phyloP scores from a whole-genome alignment of 2,888 invertebrate genomes.

The Halictus ligatus region DNA sequence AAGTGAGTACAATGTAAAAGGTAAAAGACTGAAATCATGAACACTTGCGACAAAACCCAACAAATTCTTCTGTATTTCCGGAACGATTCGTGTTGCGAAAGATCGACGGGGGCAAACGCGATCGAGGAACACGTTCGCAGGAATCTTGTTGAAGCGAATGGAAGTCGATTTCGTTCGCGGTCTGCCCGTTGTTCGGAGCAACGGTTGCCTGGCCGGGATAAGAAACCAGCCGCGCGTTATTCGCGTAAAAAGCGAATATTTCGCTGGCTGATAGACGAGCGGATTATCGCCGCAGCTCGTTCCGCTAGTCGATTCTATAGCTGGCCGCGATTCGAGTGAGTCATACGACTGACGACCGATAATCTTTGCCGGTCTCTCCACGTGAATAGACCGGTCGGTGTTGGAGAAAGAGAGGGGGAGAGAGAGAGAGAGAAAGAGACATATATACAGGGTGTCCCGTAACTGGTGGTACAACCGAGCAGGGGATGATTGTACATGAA shows the following conservation, averaged over 20 bases:
- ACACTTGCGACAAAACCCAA: no score
- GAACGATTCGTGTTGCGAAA: no score
- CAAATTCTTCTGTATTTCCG: no score
- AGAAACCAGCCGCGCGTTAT: not conserved
- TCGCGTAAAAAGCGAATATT: not conserved
- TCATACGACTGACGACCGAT: slow-evolving; percentile 61
- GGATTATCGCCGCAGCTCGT: slow-evolving; percentile 55
- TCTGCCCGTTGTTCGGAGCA: not conserved
- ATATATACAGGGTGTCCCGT: slow-evolving; percentile 13
- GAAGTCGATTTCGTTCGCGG: not conserved
- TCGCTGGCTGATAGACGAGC: slow-evolving; percentile 31
- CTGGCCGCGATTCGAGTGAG: slow-evolving; percentile 63
- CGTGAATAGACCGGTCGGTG: slow-evolving; percentile 62
- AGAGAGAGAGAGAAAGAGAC: no score
- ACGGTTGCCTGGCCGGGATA: not conserved
- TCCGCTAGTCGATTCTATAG: slow-evolving; percentile 31
- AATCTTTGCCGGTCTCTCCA: slow-evolving; percentile 58
- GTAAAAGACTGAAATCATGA: no score
- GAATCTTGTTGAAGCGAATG: not conserved
- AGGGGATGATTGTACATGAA: no score
- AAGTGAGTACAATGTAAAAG: no score
- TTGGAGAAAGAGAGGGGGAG: slow-evolving; percentile 23
- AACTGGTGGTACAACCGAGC: no score
- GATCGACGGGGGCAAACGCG: not conserved
- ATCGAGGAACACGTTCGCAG: not conserved